phyloP scores from a whole-genome alignment of 2,888 invertebrate genomes.

The Agonopterix alstromeriana region DNA sequence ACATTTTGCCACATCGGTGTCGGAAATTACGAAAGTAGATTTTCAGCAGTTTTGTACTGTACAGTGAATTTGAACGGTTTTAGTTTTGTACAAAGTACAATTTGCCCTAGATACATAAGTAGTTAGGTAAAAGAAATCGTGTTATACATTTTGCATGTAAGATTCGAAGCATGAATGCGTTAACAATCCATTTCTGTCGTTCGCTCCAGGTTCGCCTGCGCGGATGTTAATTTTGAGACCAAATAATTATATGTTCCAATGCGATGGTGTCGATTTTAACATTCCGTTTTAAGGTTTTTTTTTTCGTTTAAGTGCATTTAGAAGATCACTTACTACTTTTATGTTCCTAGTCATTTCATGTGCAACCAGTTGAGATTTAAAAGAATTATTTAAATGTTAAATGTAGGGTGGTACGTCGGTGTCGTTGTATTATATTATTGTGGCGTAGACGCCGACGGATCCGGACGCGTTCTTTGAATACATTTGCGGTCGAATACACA shows the following conservation, averaged over 20 bases:
- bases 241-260: conserved; percentile 73
- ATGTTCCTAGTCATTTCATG: conserved; percentile 75
- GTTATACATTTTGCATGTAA: conserved; percentile 61
- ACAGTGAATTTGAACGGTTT: conserved; percentile 57
- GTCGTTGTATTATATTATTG: conserved; percentile 63
- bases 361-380: conserved; percentile 74
- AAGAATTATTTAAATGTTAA: conserved; percentile 51
- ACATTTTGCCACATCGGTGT: conserved; percentile 52
- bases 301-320: conserved; percentile 59
- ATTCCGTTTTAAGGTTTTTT: conserved; percentile 59
- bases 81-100: conserved; percentile 76
- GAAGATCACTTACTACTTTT: conserved; percentile 62
- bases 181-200: conserved; percentile 52
- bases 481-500: conserved; percentile 3
- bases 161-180: conserved; percentile 61
- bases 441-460: conserved; percentile 37
- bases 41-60: conserved; percentile 55
- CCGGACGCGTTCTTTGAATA: conserved; percentile 20
- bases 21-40: conserved; percentile 38
- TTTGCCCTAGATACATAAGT: conserved; percentile 74
- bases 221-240: conserved; percentile 75
- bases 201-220: conserved; percentile 42
- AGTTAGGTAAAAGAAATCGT: conserved; percentile 69
- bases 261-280: conserved; percentile 76
- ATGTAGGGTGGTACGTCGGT: conserved; percentile 28